Base-by-base conservation (phyloP, 2,113 vertebrate genomes). In the Mastomys natalensis region DNA sequence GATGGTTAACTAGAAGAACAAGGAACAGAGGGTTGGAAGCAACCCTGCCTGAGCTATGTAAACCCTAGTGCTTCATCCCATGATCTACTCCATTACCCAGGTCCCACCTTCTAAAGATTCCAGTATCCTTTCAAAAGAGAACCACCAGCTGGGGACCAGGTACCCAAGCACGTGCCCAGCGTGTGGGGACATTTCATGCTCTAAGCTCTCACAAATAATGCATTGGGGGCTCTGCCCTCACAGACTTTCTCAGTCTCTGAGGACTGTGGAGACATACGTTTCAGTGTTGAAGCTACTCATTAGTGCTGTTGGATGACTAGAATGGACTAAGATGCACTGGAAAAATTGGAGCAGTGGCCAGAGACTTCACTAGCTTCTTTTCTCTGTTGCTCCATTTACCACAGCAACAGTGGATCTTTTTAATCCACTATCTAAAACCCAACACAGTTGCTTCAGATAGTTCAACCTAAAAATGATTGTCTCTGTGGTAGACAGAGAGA, bases 321-420 rank as follows among this genome's bases (percentile, higher is more conserved):
- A 37, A 24, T 48, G n/a, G 17, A 81, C 12, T 45, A 55, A 45
- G 31, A 55, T 1, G 3, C 45, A n/a, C 3, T 70, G 62, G n/a
- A 29, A 34, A 91, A 76, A 72, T 2, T 70, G 62, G n/a, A 34
- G 19, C 9, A 55, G 17, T 43, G 26, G 43, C 37, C 15, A 53
- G 51, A 73, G 40, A 43, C n/a, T 76, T 68, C n/a, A 70, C 16
- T 8, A 31, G 26, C 66, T 58, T 70, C 29, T 15, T 15, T 8
- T 4, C 40, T 53, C 6, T 10, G 17, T 37, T 29, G 0, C 9
- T 55, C 40, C 3, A 0, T 45, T 66, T 37, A 16, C 13, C 45
- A 17, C 29, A 11, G 55, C 3, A 24, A 4, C 2, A 21, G 13
- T 24, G 13, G 0, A 51, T 6, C 4, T 5, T 48, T 12, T 4